Evolutionary conservation across 2,113 vertebrate species (phyloP).

Genomic region (Brachyhypopomus gauderio): DNA sequence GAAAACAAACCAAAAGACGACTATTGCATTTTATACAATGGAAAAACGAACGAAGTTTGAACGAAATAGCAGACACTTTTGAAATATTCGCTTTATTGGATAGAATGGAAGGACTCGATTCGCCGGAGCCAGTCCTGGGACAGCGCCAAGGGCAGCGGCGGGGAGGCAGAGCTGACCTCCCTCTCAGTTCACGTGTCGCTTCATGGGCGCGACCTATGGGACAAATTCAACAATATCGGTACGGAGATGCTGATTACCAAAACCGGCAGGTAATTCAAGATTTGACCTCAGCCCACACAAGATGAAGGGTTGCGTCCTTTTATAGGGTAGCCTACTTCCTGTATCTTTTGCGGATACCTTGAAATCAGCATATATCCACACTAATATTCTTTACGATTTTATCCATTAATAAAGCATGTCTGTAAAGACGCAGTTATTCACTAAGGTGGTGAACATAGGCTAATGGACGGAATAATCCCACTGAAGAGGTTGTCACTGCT

Average conservation of each 20-base stretch:
- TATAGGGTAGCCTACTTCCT: not conserved
- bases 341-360: not conserved
- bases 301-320: not conserved
- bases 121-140: not conserved
- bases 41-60: not conserved
- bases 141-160: not conserved
- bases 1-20: not conserved
- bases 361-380: no score
- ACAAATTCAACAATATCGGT: conserved; percentile 57
- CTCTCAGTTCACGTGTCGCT: conserved; percentile 54
- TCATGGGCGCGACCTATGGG: conserved; percentile 61
- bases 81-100: conserved; percentile 1
- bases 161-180: conserved; percentile 46
- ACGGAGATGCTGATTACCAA: conserved; percentile 71
- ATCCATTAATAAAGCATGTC: not conserved
- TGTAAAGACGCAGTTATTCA: not conserved
- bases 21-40: not conserved
- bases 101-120: conserved; percentile 40
- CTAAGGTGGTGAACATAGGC: not conserved
- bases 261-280: conserved; percentile 55
- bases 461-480: not conserved
- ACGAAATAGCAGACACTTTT: not conserved
- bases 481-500: not conserved
- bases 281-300: not conserved
- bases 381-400: not conserved